Percentiles rank a stretch among this genome's conserved stretches.
Conservation (phyloP, 2,797 vertebrate species). For the Muscicapa comitata region DNA sequence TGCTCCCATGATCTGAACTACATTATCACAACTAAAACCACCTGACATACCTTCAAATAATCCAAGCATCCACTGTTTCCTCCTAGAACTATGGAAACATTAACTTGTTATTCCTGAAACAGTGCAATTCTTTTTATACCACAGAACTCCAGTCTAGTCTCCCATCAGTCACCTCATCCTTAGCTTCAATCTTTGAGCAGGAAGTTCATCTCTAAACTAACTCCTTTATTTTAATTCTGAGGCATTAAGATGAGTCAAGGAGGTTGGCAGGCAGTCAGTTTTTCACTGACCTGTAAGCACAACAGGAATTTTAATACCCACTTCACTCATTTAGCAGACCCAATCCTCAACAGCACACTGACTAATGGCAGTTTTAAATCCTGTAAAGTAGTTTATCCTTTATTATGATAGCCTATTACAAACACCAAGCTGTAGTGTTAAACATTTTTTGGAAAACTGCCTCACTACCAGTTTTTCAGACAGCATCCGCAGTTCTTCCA, state of each 20-base stretch:
- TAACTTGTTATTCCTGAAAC: background rate
- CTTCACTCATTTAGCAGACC: conserved; percentile 15
- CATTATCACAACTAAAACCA: background rate
- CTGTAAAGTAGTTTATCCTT: conserved; percentile 13
- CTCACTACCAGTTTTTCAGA: background rate
- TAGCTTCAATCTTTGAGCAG: background rate
- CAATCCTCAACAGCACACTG: background rate
- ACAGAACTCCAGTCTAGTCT: background rate
- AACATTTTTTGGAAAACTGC: background rate
- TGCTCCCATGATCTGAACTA: background rate
- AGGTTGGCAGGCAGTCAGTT: conserved; percentile 30
- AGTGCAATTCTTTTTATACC: background rate
- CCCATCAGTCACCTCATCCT: background rate
- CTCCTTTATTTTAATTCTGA: conserved; percentile 14
- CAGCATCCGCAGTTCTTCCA: background rate
- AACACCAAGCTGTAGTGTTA: background rate
- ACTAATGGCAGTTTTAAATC: conserved; percentile 28
- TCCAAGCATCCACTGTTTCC: background rate
- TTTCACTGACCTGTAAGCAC: conserved; percentile 2
- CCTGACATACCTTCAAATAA: background rate
- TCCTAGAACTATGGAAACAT: background rate
- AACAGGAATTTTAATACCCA: conserved; percentile 40
- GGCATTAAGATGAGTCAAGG: conserved; percentile 8
- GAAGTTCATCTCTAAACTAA: background rate
- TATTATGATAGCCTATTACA: background rate